These are phyloP conservation scores for Polyodon spathula DNA, from an alignment of 2,113 vertebrate genomes.

Conservation along the genomic window DNA sequence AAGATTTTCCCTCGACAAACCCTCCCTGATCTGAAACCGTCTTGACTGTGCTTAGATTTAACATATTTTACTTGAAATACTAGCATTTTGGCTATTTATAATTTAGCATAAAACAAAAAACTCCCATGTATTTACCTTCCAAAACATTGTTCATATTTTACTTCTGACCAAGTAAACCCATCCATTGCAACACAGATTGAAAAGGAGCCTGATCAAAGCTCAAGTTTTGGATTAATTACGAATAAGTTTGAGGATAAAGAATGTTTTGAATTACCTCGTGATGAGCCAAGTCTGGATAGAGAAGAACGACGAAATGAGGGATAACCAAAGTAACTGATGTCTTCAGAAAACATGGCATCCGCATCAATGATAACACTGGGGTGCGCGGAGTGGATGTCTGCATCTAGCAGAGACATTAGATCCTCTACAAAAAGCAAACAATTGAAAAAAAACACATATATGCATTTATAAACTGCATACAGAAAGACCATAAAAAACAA, in stretches of 20 bases:
- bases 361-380: conserved; percentile 99
- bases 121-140: no score
- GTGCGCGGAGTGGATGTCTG: conserved; percentile 98
- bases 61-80: no score
- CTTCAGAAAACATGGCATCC: conserved; percentile 99
- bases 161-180: no score
- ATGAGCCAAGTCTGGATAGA: conserved; percentile 95
- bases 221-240: neutral
- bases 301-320: conserved; percentile 97
- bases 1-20: no score
- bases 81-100: no score
- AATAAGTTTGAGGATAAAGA: conserved; percentile 53
- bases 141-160: no score
- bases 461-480: no score
- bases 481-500: neutral
- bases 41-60: no score
- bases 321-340: conserved; percentile 99
- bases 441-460: neutral
- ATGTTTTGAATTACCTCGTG: conserved; percentile 87
- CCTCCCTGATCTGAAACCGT: no score
- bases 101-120: no score
- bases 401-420: conserved; percentile 97
- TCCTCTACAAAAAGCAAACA: conserved; percentile 69
- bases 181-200: neutral
- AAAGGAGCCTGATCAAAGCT: neutral